Evolutionary conservation across 2,113 vertebrate genomes (phyloP), one percentile per base, ranked within the genome.

Genomic region (Anguilla rostrata): DNA sequence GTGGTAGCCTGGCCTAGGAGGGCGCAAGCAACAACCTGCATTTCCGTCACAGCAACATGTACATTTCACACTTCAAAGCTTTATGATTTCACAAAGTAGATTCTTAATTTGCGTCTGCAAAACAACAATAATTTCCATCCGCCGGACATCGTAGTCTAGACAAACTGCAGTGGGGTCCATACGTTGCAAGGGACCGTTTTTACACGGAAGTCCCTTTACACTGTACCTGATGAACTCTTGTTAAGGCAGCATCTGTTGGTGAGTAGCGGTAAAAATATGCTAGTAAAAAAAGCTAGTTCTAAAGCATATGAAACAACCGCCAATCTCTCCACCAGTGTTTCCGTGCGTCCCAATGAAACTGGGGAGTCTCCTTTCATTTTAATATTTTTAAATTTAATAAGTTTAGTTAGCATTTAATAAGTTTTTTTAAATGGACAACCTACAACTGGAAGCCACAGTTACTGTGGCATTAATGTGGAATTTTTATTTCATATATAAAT

Each of bases 181-280:
- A 12, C 49, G 12, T 53, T 53, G 7, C 43, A 53, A 53, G 49
- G 49, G 49, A 14, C 49, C 0, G 49, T 53, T 11, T 53, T 11
- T 53, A 53, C 49, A 26, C 18, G 0, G n/a, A 34, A 79, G 5
- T 39, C 39, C 29, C 22, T 79, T 9, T 39, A 66, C 7, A 66
- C 60, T 66, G 20, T 66, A 26, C 20, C 60, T 8, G 7, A 66
- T 20, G 26, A 66, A 66, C 18, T 66, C 18, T 15, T 22, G 82
- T 83, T 53, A 56, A 83, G 57, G 39, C 83, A 34, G 57, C 60
- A 60, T 84, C 83, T 71, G 57, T 71, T 39, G 83, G 83, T 84
- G 56, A 66, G 56, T 71, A 26, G 39, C 41, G 71, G 83, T 84
- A 84, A 63, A 34, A n/a, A 60, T 53, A 40, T 40, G 39, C 39